A percentile compares a stretch with the other conserved stretches of the same genome.
Conservation (phyloP, 2,888 invertebrate genomes). For the Tachina lurida region DNA sequence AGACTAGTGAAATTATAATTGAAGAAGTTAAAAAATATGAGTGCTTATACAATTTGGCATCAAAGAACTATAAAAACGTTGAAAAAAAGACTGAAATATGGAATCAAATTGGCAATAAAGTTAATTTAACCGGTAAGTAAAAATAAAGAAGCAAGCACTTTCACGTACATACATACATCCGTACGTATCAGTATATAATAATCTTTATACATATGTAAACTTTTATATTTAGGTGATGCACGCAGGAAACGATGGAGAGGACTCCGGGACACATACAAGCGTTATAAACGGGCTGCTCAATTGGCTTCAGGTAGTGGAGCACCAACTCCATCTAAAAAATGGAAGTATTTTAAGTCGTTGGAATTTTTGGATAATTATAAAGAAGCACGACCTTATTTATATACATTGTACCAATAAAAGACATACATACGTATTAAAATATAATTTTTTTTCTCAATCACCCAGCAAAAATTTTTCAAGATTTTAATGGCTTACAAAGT, state of each 20-base stretch:
- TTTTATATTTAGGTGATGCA: too few relatives aligned
- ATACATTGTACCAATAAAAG: neutral
- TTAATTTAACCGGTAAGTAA: conserved; percentile 29
- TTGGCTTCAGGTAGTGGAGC: too few relatives aligned
- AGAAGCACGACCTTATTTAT: conserved; percentile 26
- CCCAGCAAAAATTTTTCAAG: too few relatives aligned
- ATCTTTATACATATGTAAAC: too few relatives aligned
- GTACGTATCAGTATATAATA: too few relatives aligned
- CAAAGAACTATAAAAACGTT: conserved; percentile 29
- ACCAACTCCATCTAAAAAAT: too few relatives aligned
- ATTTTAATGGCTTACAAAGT: too few relatives aligned
- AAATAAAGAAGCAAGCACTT: neutral
- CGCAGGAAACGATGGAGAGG: too few relatives aligned
- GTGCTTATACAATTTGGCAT: conserved; percentile 25
- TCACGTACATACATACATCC: too few relatives aligned
- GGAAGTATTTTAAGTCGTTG: too few relatives aligned
- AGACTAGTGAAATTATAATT: conserved; percentile 4
- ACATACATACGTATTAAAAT: neutral
- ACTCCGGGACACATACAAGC: too few relatives aligned
- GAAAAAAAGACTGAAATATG: conserved; percentile 24
- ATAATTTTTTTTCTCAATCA: neutral
- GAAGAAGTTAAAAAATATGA: neutral
- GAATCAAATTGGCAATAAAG: neutral
- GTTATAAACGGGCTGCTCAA: too few relatives aligned
- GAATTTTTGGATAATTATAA: conserved; percentile 17